Percentiles rank a stretch among this genome's conserved stretches.
Conservation (phyloP, 2,797 vertebrate species). For the Falco naumanni region DNA sequence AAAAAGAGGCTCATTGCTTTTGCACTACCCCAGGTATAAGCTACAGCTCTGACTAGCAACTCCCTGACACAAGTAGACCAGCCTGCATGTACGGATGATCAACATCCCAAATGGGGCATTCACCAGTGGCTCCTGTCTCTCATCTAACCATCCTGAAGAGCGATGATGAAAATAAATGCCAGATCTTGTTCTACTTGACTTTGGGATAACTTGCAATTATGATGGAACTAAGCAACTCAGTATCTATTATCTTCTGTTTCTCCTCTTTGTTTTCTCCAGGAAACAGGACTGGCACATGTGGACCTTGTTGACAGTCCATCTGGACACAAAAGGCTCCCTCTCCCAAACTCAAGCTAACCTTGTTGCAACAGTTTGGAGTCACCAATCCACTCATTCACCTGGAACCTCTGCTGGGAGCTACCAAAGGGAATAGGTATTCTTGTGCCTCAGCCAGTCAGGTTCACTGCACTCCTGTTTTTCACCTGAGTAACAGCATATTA, state of each 20-base stretch:
- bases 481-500: neutral
- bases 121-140: neutral
- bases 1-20: neutral
- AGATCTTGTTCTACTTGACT: neutral
- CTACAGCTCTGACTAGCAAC: neutral
- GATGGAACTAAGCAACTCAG: neutral
- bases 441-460: neutral
- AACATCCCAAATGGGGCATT: neutral
- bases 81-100: neutral
- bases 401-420: neutral
- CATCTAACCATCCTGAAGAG: neutral
- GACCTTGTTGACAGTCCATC: neutral
- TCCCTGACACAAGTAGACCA: neutral
- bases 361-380: neutral
- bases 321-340: neutral
- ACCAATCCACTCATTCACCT: too few species aligned
- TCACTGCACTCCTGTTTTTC: neutral
- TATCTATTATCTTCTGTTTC: neutral
- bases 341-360: neutral
- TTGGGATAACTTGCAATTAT: neutral
- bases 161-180: neutral
- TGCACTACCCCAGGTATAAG: neutral
- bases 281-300: neutral
- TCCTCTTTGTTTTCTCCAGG: neutral
- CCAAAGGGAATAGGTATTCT: accelerated